Evolutionary conservation across 2,113 vertebrate species (phyloP).

Genomic region (Chaenogobius annularis): DNA sequence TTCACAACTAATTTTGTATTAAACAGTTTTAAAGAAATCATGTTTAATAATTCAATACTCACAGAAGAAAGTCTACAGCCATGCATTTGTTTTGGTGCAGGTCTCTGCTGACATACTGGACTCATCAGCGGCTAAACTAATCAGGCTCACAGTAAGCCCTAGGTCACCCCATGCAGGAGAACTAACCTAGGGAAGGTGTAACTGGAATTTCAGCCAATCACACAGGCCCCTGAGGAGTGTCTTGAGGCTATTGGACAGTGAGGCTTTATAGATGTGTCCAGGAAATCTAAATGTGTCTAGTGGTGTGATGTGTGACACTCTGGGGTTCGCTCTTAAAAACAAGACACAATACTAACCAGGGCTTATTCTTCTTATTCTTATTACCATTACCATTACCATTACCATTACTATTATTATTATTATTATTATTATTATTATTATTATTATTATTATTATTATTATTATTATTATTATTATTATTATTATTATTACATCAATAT

Average conservation of each 20-base stretch:
- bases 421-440: no score
- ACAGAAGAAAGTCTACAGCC: conserved; percentile 73
- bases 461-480: no score
- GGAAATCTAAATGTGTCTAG: conserved; percentile 23
- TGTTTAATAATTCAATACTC: conserved; percentile 53
- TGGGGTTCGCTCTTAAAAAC: not conserved
- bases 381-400: no score
- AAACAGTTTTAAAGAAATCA: not conserved
- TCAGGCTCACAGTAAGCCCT: conserved; percentile 78
- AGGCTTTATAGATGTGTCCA: conserved; percentile 15
- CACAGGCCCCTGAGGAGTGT: not conserved
- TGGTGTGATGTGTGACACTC: conserved; percentile 50
- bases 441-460: no score
- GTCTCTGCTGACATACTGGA: conserved; percentile 61
- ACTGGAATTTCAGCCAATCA: conserved; percentile 45
- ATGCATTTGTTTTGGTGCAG: conserved; percentile 66
- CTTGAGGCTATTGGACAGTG: conserved; percentile 33
- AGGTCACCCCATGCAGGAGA: conserved; percentile 69
- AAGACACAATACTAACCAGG: no score
- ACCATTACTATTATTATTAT: no score
- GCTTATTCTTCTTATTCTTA: no score
- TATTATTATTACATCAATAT: no score
- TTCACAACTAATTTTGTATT: not conserved
- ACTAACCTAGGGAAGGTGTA: conserved; percentile 43
- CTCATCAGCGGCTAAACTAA: conserved; percentile 66